Conservation (phyloP, 2,113 vertebrate species). For the Colius striatus region DNA sequence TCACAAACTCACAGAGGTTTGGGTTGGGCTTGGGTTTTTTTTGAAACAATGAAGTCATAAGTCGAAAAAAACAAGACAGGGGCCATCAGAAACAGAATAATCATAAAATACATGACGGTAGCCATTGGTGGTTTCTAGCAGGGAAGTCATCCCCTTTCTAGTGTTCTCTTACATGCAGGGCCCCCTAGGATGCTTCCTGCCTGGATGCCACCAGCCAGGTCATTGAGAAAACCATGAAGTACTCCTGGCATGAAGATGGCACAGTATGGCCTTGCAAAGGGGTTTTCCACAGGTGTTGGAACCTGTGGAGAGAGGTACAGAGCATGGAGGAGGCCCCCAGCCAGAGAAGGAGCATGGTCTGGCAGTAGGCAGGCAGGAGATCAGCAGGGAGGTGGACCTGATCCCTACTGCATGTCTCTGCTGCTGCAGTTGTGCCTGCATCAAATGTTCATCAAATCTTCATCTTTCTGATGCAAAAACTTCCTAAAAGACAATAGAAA, state of each 20-base stretch:
- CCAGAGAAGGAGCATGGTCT: neutral
- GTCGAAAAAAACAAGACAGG: neutral
- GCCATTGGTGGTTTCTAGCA: fast-evolving
- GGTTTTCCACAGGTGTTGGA: neutral
- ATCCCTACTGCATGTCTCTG: neutral
- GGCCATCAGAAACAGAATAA: neutral
- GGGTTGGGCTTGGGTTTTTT: too few species aligned
- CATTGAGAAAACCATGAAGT: neutral
- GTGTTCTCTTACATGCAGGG: fast-evolving
- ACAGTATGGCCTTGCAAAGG: neutral
- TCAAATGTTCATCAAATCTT: neutral
- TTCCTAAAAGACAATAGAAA: neutral
- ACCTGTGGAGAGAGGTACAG: neutral
- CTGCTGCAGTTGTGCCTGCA: neutral
- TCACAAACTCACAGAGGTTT: neutral
- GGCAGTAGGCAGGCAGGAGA: neutral
- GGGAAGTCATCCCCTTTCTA: neutral
- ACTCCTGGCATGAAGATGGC: fast-evolving
- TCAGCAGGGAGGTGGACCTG: neutral
- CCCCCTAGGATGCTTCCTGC: neutral
- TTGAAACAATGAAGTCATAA: neutral
- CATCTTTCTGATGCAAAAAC: neutral
- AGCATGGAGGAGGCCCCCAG: neutral
- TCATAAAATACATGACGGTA: fast-evolving
- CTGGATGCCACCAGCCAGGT: neutral